Evolutionary conservation across 2,888 invertebrate species (phyloP).

Genomic region (Aethes cnicana): DNA sequence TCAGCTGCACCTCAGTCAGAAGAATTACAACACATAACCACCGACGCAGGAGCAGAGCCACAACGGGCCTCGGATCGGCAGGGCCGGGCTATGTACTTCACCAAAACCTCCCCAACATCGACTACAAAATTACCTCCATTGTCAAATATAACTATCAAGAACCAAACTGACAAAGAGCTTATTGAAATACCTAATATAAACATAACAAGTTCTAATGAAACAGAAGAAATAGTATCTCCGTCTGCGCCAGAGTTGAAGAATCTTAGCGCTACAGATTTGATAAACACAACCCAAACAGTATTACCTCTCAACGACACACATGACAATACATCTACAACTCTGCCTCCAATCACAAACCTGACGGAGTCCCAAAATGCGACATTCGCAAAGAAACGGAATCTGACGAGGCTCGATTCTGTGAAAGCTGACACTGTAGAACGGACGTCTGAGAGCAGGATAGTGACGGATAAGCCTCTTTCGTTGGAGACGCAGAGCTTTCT

Average conservation of each 20-base stretch:
- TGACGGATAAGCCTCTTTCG: slow-evolving; percentile 72
- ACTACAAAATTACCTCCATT: slow-evolving; percentile 42
- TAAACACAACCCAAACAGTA: slow-evolving; percentile 39
- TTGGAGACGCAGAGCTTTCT: slow-evolving; percentile 65
- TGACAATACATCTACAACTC: slow-evolving; percentile 42
- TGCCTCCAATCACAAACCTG: slow-evolving; percentile 42
- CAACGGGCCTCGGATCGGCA: slow-evolving; percentile 56
- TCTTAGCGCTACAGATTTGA: slow-evolving; percentile 44
- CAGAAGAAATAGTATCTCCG: slow-evolving; percentile 43
- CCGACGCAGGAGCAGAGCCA: slow-evolving; percentile 50
- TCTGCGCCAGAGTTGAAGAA: slow-evolving; percentile 46
- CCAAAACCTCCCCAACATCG: slow-evolving; percentile 50
- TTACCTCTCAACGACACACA: slow-evolving; percentile 39
- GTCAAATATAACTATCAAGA: slow-evolving; percentile 47
- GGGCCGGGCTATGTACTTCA: slow-evolving; percentile 68
- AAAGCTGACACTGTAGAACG: slow-evolving; percentile 62
- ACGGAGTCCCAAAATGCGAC: slow-evolving; percentile 62
- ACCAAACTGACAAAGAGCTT: slow-evolving; percentile 38
- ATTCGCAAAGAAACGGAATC: slow-evolving; percentile 57
- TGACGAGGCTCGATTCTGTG: slow-evolving; percentile 61
- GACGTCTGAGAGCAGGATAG: slow-evolving; percentile 66
- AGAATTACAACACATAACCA: slow-evolving; percentile 53
- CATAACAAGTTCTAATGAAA: slow-evolving; percentile 26
- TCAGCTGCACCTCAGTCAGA: slow-evolving; percentile 67
- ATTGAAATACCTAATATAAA: slow-evolving; percentile 31